These are phyloP conservation scores for Nicator chloris DNA, from an alignment of 2,113 vertebrate genomes.

Conservation along the genomic window DNA sequence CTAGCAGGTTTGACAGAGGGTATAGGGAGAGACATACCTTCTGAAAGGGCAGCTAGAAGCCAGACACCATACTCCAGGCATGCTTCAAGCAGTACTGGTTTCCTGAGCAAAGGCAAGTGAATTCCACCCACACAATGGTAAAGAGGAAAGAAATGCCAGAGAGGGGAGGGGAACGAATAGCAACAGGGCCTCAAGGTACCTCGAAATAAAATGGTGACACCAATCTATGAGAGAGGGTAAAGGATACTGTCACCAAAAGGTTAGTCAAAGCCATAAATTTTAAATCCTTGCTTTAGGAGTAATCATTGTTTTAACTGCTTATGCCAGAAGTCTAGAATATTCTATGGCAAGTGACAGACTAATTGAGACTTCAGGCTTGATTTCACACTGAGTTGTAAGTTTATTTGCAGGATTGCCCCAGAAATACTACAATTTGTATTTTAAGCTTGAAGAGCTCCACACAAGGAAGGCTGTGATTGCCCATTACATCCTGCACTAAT, in stretches of 20 bases:
- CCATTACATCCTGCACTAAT: background rate
- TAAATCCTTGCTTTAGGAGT: background rate
- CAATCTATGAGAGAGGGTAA: background rate
- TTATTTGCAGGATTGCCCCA: background rate
- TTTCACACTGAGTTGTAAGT: background rate
- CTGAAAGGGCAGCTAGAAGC: background rate
- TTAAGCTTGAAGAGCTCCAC: constrained; percentile 23
- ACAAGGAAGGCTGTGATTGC: background rate
- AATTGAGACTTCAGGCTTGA: constrained; percentile 27
- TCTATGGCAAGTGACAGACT: background rate
- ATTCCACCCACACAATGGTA: background rate
- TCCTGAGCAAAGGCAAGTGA: background rate
- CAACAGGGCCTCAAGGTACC: background rate
- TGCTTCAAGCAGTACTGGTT: background rate
- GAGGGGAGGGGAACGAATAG: background rate
- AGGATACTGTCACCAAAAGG: background rate
- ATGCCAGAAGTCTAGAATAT: background rate
- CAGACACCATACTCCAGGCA: background rate
- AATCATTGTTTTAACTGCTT: background rate
- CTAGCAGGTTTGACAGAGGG: background rate
- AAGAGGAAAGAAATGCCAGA: background rate
- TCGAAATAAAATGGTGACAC: background rate
- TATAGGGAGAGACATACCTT: background rate
- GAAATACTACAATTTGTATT: constrained; percentile 2
- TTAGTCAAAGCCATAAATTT: background rate